Base-by-base conservation (phyloP, 2,888 invertebrate species). In the Melanostoma mellinum region DNA sequence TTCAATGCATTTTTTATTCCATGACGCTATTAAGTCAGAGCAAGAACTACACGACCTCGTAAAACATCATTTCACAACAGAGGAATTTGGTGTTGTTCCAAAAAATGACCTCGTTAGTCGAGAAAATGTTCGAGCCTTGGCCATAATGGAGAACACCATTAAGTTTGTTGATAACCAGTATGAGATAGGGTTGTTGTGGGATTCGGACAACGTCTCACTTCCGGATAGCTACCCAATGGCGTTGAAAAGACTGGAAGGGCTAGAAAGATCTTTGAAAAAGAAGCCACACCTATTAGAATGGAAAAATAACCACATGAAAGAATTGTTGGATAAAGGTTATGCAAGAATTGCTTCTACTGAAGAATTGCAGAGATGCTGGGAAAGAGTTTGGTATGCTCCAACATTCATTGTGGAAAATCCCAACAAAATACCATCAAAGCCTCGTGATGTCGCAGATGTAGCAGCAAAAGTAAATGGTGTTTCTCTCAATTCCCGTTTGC, bases 351-450 rank as follows among this genome's bases (percentile, higher is more conserved):
- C 81, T 33, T 40, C 72, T 50, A 36, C 61, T 2, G 72, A 61
- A 33, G 69, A 76, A 4, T 30, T 56, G 6, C 4, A 53, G 38
- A 60, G 33, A 10, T 35, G 20, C 8, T 48, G 69, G 36, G 10
- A 38, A n/a, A 84, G 71, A 42, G 79, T 72, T 2, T 87, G 87
- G 87, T 88, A 87, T 67, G 38, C 87, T 3, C 87, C 87, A 2
- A 86, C 87, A 35, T 87, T 77, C 6, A 61, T 50, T 3, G 71
- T 75, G 2, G 40, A 30, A 10, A 85, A 85, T 9, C 65, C 67
- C 20, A 74, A 73, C 9, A 77, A 69, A 1, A 6, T n/a, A 0
- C 68, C 69, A 46, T 55, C 42, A 6, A 76, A 80, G 35, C 33
- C 79, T 6, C 61, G 80, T 46, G 32, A 77, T 42, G 77, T 81